Evolutionary conservation across 1,140 invertebrate genomes (phyloP), one percentile per base, ranked within the genome.

Genomic region (Aphaenogaster floridana): DNA sequence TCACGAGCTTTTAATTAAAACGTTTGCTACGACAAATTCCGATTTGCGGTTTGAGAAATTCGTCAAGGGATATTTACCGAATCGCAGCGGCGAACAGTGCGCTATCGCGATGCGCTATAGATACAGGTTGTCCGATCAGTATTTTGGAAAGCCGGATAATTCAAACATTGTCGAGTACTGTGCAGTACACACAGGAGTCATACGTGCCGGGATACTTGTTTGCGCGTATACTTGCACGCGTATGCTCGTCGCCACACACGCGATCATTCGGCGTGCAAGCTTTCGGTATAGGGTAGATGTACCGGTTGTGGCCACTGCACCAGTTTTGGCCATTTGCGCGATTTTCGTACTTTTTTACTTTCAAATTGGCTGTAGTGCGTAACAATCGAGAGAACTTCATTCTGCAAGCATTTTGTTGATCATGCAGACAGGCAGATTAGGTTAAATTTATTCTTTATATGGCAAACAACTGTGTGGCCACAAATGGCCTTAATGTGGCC

Each of bases 141-240:
- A 69, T 81, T 83, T 81, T 13, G 52, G 1, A 39, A 48, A 81
- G 13, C 48, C 63, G 77, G 77, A 81, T 69, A 69, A 86, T 86
- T 45, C 52, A 50, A 86, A 83, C 39, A 66, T 66, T 52, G 6
- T 69, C 63, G 50, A 86, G 83, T 17, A 48, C 7, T 17, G 68
- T 54, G n/a, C 34, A 79, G 28, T 13, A 48, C 28, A 61, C 15
- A 36, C 15, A 15, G 39, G 13, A 13, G 5, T 78, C 15, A 11
- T 39, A 39, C 50, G 15, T 45, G 6, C 7, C 36, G 3, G 5
- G 17, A 3, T 45, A 21, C 34, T 34, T 21, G 17, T 68, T 36
- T 36, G 48, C 28, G 21, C 42, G 1, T 45, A 11, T n/a, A 39
- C 17, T 21, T 39, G 28, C 15, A 34, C 15, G 17, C 28, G 28